phyloP scores from a whole-genome alignment of 2,797 vertebrate genomes.

The Psittacula derbiana region DNA sequence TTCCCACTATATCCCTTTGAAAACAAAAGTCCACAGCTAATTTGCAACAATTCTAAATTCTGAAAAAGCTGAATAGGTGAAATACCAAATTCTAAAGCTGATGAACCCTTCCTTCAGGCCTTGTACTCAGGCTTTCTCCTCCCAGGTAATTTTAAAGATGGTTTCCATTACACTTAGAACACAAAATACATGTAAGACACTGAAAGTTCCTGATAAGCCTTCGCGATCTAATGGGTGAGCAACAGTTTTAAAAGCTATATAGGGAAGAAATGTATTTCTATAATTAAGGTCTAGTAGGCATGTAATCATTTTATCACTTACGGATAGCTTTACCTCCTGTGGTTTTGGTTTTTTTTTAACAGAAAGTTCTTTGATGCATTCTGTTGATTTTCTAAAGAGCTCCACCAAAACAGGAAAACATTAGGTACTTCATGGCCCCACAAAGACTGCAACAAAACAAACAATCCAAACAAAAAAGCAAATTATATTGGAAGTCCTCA shows the following conservation, averaged over 20 bases:
- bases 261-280: neutral
- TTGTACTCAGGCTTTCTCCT: neutral
- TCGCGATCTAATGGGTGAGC: neutral
- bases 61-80: neutral
- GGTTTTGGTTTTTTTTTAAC: neutral
- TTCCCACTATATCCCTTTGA: neutral
- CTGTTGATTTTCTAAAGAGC: neutral
- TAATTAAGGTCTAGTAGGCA: neutral
- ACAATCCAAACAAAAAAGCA: neutral
- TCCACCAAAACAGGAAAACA: neutral
- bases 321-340: neutral
- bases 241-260: neutral
- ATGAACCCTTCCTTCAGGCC: neutral
- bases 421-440: neutral
- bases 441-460: neutral
- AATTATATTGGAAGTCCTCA: neutral
- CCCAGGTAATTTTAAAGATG: neutral
- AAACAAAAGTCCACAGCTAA: neutral
- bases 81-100: neutral
- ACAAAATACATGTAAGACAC: neutral
- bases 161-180: neutral
- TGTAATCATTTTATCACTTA: neutral
- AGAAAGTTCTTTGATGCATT: neutral
- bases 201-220: neutral
- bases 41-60: neutral